These are phyloP conservation scores for Pilophorus perplexus DNA, from an alignment of 2,888 invertebrate genomes.

Conservation along the genomic window DNA sequence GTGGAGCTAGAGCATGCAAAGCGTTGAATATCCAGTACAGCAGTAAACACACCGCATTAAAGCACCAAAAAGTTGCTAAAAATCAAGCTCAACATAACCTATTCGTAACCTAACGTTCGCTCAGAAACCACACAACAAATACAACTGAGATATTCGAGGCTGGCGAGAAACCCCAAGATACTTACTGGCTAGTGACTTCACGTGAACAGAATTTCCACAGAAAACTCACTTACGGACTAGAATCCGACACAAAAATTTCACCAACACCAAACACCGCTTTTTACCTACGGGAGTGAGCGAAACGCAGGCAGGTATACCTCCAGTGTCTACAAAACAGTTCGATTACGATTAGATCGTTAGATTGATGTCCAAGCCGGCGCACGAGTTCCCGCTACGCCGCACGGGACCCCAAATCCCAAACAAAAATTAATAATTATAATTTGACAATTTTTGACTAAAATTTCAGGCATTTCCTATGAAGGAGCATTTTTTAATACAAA, in stretches of 20 bases:
- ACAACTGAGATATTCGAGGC: not conserved
- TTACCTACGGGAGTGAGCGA: slow-evolving; percentile 1
- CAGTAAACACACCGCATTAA: too few species aligned
- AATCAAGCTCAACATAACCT: slow-evolving; percentile 21
- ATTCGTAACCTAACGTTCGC: not conserved
- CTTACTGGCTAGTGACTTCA: not conserved
- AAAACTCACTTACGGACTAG: not conserved
- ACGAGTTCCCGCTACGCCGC: slow-evolving; percentile 15
- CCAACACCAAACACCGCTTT: slow-evolving; percentile 6
- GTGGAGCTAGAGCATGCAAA: too few species aligned
- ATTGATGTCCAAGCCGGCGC: slow-evolving; percentile 16
- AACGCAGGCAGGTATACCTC: slow-evolving; percentile 18
- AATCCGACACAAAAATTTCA: not conserved
- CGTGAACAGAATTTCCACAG: not conserved
- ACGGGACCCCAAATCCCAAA: too few species aligned
- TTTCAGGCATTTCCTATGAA: too few species aligned
- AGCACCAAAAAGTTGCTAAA: not conserved
- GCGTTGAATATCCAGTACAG: too few species aligned
- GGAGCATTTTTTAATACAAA: too few species aligned
- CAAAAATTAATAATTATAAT: too few species aligned
- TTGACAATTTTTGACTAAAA: too few species aligned
- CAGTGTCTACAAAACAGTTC: slow-evolving; percentile 22
- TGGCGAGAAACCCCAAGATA: not conserved
- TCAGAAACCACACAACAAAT: not conserved
- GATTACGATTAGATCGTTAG: too few species aligned